Conservation (phyloP, 2,797 vertebrate species). For the Spondyliosoma cantharus region DNA sequence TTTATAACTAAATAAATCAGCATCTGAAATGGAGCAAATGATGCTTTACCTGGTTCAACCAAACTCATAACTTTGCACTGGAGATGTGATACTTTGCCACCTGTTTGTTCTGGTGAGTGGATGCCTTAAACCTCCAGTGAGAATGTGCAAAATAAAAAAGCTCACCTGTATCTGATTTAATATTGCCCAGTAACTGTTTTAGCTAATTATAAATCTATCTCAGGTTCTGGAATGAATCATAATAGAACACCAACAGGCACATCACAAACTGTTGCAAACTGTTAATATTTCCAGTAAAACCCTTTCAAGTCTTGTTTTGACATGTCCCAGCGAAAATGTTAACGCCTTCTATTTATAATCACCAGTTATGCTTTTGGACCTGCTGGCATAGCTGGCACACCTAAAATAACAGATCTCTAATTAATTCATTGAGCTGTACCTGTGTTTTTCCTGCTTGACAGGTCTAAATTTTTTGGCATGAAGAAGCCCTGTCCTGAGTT, state of each 20-base stretch:
- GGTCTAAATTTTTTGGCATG: not conserved
- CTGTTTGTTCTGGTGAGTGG: too few species aligned
- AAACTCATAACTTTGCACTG: not conserved
- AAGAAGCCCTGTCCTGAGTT: not conserved
- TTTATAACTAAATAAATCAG: not conserved
- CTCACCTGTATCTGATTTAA: too few species aligned
- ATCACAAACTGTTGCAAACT: too few species aligned
- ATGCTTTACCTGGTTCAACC: not conserved
- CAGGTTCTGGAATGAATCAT: not conserved
- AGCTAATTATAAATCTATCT: not conserved
- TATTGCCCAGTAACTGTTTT: too few species aligned
- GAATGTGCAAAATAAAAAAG: too few species aligned
- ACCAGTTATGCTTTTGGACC: not conserved
- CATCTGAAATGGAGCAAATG: not conserved
- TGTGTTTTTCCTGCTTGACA: slow-evolving; percentile 1
- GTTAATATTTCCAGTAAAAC: too few species aligned
- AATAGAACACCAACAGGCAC: not conserved
- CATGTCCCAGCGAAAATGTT: not conserved
- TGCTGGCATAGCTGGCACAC: not conserved
- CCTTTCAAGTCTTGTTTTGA: not conserved
- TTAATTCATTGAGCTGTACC: not conserved
- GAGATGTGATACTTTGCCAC: not conserved
- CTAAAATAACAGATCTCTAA: not conserved
- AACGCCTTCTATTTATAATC: not conserved
- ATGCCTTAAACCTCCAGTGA: not conserved